phyloP scores from a whole-genome alignment of 2,797 vertebrate genomes.

The Florisuga fusca region DNA sequence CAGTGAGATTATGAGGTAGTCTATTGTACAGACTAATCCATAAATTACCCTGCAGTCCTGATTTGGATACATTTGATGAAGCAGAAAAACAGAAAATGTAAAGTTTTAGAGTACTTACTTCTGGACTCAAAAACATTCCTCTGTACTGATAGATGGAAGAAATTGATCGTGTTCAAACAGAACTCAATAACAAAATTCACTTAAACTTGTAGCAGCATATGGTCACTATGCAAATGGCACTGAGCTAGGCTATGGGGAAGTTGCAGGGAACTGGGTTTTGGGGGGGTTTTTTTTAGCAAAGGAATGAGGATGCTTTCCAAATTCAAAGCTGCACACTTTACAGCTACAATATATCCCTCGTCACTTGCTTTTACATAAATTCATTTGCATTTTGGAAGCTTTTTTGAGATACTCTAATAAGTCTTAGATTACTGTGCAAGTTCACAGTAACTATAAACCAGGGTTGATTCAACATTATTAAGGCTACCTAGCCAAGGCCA shows the following conservation, averaged over 20 bases:
- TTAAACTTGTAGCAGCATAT: not conserved
- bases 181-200: not conserved
- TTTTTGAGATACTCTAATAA: not conserved
- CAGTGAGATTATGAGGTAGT: not conserved
- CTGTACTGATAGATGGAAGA: not conserved
- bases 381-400: not conserved
- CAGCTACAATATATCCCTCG: not conserved
- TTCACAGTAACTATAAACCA: not conserved
- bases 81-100: not conserved
- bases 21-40: not conserved
- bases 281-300: not conserved
- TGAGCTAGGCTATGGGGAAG: not conserved
- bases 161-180: not conserved
- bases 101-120: not conserved
- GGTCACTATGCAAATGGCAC: not conserved
- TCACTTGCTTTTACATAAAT: not conserved
- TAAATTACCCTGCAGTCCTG: not conserved
- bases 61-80: not conserved
- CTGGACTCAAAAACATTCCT: not conserved
- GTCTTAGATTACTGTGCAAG: not conserved
- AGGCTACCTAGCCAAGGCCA: not conserved
- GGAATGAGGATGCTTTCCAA: not conserved
- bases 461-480: not conserved
- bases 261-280: not conserved
- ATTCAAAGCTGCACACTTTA: not conserved